These are phyloP conservation scores for Pipra filicauda DNA, from an alignment of 2,113 vertebrate genomes.

Conservation along the genomic window DNA sequence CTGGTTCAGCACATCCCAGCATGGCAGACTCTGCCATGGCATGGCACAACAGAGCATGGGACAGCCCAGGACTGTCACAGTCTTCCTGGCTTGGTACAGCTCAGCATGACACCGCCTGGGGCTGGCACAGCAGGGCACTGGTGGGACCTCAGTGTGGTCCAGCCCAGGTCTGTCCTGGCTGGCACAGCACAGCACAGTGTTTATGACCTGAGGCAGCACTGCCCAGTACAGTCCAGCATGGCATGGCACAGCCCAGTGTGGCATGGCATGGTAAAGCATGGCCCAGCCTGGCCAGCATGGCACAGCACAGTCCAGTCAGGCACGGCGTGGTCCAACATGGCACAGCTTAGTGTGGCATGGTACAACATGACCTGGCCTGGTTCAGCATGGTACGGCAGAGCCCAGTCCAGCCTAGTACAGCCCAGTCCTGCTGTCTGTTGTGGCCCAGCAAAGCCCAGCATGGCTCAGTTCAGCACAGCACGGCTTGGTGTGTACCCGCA, in stretches of 20 bases:
- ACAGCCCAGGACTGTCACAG: background rate
- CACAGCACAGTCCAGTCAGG: background rate
- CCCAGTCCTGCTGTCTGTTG: too few species aligned
- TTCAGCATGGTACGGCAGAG: background rate
- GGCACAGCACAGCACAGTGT: background rate
- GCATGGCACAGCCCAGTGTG: background rate
- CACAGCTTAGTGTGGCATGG: background rate
- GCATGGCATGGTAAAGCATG: background rate
- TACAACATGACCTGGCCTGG: too few species aligned
- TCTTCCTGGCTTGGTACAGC: background rate
- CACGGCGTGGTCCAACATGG: background rate
- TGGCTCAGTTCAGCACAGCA: background rate
- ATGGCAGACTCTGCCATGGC: background rate
- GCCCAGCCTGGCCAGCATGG: too few species aligned
- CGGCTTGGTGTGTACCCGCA: fast-evolving
- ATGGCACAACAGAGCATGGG: background rate
- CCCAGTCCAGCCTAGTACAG: background rate
- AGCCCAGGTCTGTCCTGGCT: background rate
- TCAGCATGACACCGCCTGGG: background rate
- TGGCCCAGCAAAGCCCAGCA: background rate
- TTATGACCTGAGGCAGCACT: background rate
- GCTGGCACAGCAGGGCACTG: background rate
- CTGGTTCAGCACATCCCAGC: background rate
- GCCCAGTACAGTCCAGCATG: background rate
- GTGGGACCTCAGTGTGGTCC: background rate